A percentile compares a stretch with the other conserved stretches of the same genome.
These are phyloP conservation scores for Hipparchia semele DNA, from an alignment of 2,888 invertebrate genomes.

Conservation along the genomic window DNA sequence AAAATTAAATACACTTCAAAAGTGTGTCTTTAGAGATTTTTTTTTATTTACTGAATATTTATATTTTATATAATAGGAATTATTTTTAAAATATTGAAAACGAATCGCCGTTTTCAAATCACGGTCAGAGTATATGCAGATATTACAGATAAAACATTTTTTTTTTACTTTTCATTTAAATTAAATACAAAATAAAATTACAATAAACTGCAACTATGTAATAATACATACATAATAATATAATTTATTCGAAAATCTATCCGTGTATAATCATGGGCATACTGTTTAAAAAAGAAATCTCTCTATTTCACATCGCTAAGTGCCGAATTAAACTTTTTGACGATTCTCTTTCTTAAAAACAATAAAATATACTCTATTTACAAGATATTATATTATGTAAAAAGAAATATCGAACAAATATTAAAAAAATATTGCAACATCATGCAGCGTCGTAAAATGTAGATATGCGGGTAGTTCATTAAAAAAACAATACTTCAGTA, in stretches of 20 bases:
- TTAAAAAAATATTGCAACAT: constrained; percentile 21
- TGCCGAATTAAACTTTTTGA: constrained; percentile 31
- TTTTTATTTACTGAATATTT: too few relatives aligned
- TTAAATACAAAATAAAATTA: constrained; percentile 13
- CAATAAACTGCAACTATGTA: constrained; percentile 43
- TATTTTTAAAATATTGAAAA: neutral
- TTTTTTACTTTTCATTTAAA: neutral
- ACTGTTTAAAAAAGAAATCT: constrained; percentile 38
- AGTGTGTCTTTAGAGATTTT: too few relatives aligned
- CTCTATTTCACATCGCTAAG: constrained; percentile 33
- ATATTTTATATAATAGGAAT: neutral
- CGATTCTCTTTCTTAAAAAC: constrained; percentile 25
- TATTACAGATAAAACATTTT: constrained; percentile 35
- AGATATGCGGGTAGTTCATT: neutral
- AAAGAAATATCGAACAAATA: neutral
- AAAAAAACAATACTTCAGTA: neutral
- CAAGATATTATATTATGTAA: constrained; percentile 11
- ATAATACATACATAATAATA: constrained; percentile 41
- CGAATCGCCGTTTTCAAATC: too few relatives aligned
- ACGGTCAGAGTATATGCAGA: constrained; percentile 13
- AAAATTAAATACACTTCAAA: too few relatives aligned
- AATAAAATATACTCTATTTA: constrained; percentile 24
- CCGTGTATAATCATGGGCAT: constrained; percentile 45
- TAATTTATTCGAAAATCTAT: constrained; percentile 46
- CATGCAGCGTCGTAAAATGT: neutral